A percentile compares a stretch with the other conserved stretches of the same genome.
phyloP scores from a whole-genome alignment of 2,113 vertebrate genomes.

The Phalacrocorax brasilianus region DNA sequence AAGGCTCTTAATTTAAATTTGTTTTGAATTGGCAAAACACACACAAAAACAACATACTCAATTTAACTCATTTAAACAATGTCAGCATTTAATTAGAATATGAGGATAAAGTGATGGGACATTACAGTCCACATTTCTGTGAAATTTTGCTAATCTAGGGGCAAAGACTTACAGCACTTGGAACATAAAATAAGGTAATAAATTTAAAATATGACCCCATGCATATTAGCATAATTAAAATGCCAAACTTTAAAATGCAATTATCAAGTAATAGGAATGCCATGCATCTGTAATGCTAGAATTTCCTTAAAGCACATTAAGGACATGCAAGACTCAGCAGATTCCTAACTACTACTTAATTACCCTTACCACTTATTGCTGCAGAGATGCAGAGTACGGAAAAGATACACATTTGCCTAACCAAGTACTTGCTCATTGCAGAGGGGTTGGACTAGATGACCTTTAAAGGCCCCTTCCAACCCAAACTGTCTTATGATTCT shows the following conservation, averaged over 20 bases:
- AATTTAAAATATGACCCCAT: constrained; percentile 35
- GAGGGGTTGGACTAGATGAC: not conserved
- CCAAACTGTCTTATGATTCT: not conserved
- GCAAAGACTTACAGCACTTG: constrained; percentile 9
- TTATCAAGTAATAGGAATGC: constrained; percentile 36
- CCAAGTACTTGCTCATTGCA: not conserved
- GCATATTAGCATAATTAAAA: constrained; percentile 57
- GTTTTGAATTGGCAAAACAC: constrained; percentile 17
- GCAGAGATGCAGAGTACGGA: not conserved
- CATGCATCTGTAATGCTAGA: constrained; percentile 12
- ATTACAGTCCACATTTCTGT: constrained; percentile 17
- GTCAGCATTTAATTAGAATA: constrained; percentile 44
- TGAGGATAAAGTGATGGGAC: not conserved
- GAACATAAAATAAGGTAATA: constrained; percentile 43
- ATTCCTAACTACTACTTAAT: constrained; percentile 56
- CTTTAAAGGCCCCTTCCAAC: not conserved
- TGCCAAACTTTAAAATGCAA: constrained; percentile 35
- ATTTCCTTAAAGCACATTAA: constrained; percentile 50
- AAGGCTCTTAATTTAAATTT: constrained; percentile 38
- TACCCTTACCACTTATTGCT: constrained; percentile 5
- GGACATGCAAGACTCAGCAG: constrained; percentile 48
- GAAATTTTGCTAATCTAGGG: constrained; percentile 2
- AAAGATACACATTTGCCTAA: not conserved
- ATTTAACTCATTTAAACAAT: constrained; percentile 16
- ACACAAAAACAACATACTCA: not conserved